Percentiles rank a stretch among this genome's conserved stretches.
Conservation (phyloP, 2,888 invertebrate genomes). For the Gastrophysa polygoni region DNA sequence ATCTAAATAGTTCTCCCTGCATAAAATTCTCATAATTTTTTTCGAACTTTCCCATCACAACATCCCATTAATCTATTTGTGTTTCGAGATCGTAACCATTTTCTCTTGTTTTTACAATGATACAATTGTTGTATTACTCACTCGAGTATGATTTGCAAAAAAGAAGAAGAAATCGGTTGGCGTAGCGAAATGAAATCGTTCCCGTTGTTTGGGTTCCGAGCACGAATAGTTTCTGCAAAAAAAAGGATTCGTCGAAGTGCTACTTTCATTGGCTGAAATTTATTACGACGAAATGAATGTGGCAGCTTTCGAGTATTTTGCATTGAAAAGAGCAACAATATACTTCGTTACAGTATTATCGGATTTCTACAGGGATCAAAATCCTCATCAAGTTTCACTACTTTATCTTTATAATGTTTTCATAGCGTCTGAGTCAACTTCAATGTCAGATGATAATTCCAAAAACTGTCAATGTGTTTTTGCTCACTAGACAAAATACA, state of each 20-base stretch:
- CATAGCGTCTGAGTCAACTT: too few relatives aligned
- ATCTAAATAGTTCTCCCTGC: not conserved
- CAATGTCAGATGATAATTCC: too few relatives aligned
- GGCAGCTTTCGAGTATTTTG: too few relatives aligned
- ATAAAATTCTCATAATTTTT: slow-evolving; percentile 7
- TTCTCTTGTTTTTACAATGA: slow-evolving; percentile 13
- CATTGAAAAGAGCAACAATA: too few relatives aligned
- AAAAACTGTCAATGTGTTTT: too few relatives aligned
- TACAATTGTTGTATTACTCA: not conserved
- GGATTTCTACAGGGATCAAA: too few relatives aligned
- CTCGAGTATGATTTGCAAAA: slow-evolving; percentile 10
- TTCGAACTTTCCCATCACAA: slow-evolving; percentile 10
- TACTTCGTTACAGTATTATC: too few relatives aligned
- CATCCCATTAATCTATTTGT: not conserved
- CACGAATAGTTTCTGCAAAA: not conserved
- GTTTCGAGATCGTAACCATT: slow-evolving; percentile 9
- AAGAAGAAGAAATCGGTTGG: not conserved
- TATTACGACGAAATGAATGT: too few relatives aligned
- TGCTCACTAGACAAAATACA: too few relatives aligned
- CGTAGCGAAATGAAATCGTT: not conserved
- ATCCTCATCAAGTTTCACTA: too few relatives aligned
- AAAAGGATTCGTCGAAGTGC: not conserved
- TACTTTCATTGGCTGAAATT: too few relatives aligned
- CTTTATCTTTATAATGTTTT: too few relatives aligned
- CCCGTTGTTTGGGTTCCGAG: not conserved